Evolutionary conservation across 2,797 vertebrate species (phyloP).

Genomic region (Microhierax caerulescens): DNA sequence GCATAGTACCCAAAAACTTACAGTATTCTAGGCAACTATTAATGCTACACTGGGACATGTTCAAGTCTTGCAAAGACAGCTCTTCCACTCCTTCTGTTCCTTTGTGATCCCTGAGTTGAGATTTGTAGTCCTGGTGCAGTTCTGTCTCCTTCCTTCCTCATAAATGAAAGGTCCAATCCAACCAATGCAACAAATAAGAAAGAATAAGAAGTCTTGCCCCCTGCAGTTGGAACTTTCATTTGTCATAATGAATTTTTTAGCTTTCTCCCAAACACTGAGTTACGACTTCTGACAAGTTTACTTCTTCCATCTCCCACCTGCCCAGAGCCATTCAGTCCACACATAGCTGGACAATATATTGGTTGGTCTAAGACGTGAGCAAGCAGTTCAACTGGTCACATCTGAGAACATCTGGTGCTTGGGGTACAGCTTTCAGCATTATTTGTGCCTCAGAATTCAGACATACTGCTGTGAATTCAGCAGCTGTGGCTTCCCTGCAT

Average conservation of each 20-base stretch:
- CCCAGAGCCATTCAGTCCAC: background rate
- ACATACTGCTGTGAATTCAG: conserved; percentile 1
- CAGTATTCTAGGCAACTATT: background rate
- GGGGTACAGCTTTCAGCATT: background rate
- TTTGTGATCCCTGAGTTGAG: background rate
- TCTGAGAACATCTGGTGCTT: background rate
- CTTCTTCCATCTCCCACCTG: background rate
- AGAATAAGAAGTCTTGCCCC: background rate
- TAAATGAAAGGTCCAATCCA: background rate
- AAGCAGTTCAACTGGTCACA: background rate
- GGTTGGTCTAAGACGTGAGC: conserved; percentile 6
- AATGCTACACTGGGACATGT: background rate
- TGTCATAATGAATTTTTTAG: background rate
- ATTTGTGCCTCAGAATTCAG: conserved; percentile 17
- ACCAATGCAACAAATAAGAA: background rate
- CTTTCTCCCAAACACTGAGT: background rate
- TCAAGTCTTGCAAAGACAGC: background rate
- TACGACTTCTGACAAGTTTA: background rate
- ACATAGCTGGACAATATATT: background rate
- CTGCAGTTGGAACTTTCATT: background rate
- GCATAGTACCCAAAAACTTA: background rate
- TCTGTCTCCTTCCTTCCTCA: background rate
- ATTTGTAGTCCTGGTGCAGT: background rate
- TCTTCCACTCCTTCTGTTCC: background rate
- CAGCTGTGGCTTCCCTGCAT: conserved; percentile 15